Evolutionary conservation across 2,888 invertebrate genomes (phyloP).

Genomic region (Archips crataeganus): DNA sequence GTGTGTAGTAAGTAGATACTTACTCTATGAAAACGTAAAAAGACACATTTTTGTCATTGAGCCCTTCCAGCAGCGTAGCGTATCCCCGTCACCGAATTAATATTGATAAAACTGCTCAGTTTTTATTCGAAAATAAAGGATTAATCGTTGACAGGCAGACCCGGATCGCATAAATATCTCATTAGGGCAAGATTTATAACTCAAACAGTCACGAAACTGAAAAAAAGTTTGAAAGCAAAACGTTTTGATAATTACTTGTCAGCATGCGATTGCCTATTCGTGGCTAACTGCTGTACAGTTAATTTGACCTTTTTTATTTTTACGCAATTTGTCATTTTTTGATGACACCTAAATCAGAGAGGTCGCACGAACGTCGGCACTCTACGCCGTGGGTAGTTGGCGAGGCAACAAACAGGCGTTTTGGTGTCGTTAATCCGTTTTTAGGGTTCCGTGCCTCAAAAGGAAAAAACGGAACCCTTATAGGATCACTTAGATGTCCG

Average conservation of each 20-base stretch:
- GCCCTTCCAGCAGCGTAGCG: slow-evolving; percentile 4
- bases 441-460: not conserved
- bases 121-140: slow-evolving; percentile 70
- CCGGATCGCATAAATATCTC: slow-evolving; percentile 82
- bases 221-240: slow-evolving; percentile 77
- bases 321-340: slow-evolving; percentile 80
- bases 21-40: not conserved
- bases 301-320: slow-evolving; percentile 72
- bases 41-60: not conserved
- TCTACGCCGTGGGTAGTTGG: not conserved
- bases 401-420: not conserved
- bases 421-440: not conserved
- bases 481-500: no score
- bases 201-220: slow-evolving; percentile 79
- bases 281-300: slow-evolving; percentile 63
- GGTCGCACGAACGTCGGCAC: slow-evolving; percentile 67
- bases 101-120: slow-evolving; percentile 66
- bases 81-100: slow-evolving; percentile 49
- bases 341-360: slow-evolving; percentile 79
- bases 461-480: no score
- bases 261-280: slow-evolving; percentile 85
- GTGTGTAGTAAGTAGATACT: no score
- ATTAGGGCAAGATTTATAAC: slow-evolving; percentile 82
- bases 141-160: slow-evolving; percentile 80
- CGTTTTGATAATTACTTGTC: slow-evolving; percentile 83